These are phyloP conservation scores for Syngnathus floridae DNA, from an alignment of 2,113 vertebrate genomes.

Conservation along the genomic window DNA sequence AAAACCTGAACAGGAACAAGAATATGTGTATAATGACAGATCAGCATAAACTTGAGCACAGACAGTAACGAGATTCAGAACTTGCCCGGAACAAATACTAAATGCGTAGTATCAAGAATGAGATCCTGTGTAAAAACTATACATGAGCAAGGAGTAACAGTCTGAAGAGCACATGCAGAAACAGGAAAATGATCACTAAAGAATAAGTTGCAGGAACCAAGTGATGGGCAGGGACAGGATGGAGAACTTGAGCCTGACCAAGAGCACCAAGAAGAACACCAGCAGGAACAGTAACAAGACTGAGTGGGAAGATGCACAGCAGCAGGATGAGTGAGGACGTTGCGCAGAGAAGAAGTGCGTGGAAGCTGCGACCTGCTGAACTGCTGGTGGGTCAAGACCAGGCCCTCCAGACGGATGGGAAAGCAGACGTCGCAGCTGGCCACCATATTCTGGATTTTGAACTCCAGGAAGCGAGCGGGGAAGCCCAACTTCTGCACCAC, in stretches of 20 bases:
- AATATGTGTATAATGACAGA: too few species aligned
- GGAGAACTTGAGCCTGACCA: background rate
- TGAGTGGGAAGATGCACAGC: background rate
- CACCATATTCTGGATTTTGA: constrained; percentile 99
- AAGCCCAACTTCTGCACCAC: constrained; percentile 97
- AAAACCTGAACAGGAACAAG: background rate
- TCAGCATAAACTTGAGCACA: too few species aligned
- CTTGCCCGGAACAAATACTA: background rate
- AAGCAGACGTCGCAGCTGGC: constrained; percentile 95
- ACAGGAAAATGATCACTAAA: background rate
- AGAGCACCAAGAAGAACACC: background rate
- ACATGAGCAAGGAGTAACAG: background rate
- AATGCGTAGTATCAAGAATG: background rate
- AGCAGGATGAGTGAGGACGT: background rate
- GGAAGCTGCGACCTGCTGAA: constrained; percentile 79
- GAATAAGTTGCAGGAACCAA: background rate
- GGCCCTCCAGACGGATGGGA: constrained; percentile 85
- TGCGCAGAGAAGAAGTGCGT: too few species aligned
- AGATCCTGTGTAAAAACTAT: background rate
- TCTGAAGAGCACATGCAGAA: background rate
- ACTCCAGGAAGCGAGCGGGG: constrained; percentile 90
- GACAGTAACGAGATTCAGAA: background rate
- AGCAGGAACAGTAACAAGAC: background rate
- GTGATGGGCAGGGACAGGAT: background rate
- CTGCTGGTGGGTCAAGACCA: constrained; percentile 89